Conservation (phyloP, 2,888 invertebrate species). For the Mythimna loreyi region DNA sequence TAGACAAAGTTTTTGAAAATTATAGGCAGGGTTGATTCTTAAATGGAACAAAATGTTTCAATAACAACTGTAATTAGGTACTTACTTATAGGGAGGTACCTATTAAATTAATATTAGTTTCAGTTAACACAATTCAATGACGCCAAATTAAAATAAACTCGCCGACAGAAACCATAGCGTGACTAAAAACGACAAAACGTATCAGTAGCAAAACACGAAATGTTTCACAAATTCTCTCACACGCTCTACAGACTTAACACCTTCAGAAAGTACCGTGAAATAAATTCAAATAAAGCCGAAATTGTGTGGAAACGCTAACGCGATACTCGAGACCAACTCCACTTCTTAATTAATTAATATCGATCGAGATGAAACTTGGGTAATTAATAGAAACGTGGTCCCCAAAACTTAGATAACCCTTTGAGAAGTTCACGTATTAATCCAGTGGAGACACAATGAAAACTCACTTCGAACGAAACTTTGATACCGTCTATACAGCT, state of each 20-base stretch:
- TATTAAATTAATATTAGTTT: slow-evolving; percentile 11
- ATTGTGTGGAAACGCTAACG: slow-evolving; percentile 48
- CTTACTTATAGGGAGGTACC: too few relatives aligned
- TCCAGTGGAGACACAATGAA: slow-evolving; percentile 83
- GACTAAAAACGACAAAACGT: slow-evolving; percentile 59
- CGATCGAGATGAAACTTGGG: slow-evolving; percentile 80
- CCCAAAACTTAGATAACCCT: slow-evolving; percentile 87
- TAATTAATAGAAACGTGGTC: slow-evolving; percentile 88
- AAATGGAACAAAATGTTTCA: not conserved
- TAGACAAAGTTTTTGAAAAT: not conserved
- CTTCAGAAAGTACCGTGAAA: slow-evolving; percentile 38
- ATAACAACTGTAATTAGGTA: not conserved
- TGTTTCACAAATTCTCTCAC: slow-evolving; percentile 57
- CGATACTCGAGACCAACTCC: slow-evolving; percentile 62
- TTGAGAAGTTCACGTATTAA: slow-evolving; percentile 87
- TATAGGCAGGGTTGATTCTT: not conserved
- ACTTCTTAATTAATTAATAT: slow-evolving; percentile 86
- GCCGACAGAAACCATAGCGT: slow-evolving; percentile 52
- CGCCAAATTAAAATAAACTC: slow-evolving; percentile 51
- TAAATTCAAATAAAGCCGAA: slow-evolving; percentile 52
- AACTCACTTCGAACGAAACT: slow-evolving; percentile 75
- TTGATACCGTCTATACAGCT: slow-evolving; percentile 71
- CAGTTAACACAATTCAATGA: slow-evolving; percentile 22
- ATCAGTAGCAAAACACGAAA: slow-evolving; percentile 57
- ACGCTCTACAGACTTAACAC: slow-evolving; percentile 49